Evolutionary conservation across 2,113 vertebrate genomes (phyloP).

Genomic region (Chlamydotis undulata): DNA sequence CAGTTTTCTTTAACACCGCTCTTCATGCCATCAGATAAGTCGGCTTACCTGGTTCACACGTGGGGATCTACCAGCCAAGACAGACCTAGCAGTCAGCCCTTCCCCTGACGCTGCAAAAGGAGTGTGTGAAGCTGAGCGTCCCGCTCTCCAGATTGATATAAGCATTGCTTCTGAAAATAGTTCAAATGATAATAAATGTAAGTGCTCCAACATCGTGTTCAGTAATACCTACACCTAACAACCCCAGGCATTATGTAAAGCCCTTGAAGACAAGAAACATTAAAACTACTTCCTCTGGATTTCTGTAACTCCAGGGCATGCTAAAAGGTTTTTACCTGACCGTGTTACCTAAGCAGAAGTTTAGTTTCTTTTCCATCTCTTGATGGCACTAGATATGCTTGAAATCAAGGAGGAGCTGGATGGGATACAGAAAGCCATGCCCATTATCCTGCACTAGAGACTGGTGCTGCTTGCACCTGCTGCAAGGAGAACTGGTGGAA

Average conservation of each 20-base stretch:
- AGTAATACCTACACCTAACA: neutral
- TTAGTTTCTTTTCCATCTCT: neutral
- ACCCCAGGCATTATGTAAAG: neutral
- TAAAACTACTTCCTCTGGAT: neutral
- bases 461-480: neutral
- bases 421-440: neutral
- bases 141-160: conserved; percentile 51
- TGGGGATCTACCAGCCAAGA: conserved; percentile 56
- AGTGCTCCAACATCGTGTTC: neutral
- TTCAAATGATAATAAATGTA: neutral
- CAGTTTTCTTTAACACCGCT: neutral
- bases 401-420: neutral
- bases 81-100: conserved; percentile 16
- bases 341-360: neutral
- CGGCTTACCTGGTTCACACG: conserved; percentile 93
- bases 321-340: neutral
- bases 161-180: conserved; percentile 3
- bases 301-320: neutral
- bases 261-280: neutral
- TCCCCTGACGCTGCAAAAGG: conserved; percentile 3
- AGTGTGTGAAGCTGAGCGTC: neutral
- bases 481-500: neutral
- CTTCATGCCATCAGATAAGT: conserved; percentile 76
- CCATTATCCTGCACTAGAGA: neutral
- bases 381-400: neutral